These are phyloP conservation scores for Drosophila borborema DNA, from an alignment of 2,888 invertebrate species.

Conservation along the genomic window DNA sequence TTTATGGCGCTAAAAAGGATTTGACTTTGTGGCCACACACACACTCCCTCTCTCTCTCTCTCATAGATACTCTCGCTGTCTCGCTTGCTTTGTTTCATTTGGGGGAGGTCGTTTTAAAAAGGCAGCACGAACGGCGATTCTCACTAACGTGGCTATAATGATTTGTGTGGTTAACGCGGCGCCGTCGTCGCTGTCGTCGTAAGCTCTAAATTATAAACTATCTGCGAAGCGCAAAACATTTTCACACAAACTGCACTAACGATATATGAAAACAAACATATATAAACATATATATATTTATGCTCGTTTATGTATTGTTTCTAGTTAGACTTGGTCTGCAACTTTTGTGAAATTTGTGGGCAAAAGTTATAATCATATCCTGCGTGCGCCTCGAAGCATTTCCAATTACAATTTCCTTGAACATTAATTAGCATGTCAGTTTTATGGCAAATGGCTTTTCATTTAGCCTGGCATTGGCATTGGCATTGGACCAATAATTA, in stretches of 20 bases:
- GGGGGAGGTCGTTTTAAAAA: slow-evolving; percentile 28
- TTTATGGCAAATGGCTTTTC: slow-evolving; percentile 70
- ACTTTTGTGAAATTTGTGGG: slow-evolving; percentile 70
- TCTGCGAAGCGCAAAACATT: slow-evolving; percentile 58
- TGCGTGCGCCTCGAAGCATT: slow-evolving; percentile 45
- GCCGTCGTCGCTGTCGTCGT: slow-evolving; percentile 45
- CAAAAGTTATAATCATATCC: slow-evolving; percentile 75
- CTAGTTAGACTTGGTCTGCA: slow-evolving; percentile 56
- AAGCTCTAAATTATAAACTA: slow-evolving; percentile 75
- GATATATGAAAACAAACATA: slow-evolving; percentile 5
- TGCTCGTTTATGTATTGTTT: slow-evolving; percentile 12
- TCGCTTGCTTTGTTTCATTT: slow-evolving; percentile 35
- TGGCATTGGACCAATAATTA: slow-evolving; percentile 49
- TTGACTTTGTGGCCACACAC: slow-evolving; percentile 54
- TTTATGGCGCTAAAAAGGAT: slow-evolving; percentile 79
- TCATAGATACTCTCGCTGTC: slow-evolving; percentile 20
- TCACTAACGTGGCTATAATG: slow-evolving; percentile 71
- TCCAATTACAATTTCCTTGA: slow-evolving; percentile 75
- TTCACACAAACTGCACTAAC: slow-evolving; percentile 14
- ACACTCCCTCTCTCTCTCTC: slow-evolving; percentile 18
- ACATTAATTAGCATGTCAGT: slow-evolving; percentile 76
- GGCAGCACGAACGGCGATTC: slow-evolving; percentile 40
- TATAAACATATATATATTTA: background rate
- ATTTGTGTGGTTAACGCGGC: slow-evolving; percentile 72
- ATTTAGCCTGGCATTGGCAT: slow-evolving; percentile 49